phyloP scores from a whole-genome alignment of 2,113 vertebrate species.

The Chaenogobius annularis region DNA sequence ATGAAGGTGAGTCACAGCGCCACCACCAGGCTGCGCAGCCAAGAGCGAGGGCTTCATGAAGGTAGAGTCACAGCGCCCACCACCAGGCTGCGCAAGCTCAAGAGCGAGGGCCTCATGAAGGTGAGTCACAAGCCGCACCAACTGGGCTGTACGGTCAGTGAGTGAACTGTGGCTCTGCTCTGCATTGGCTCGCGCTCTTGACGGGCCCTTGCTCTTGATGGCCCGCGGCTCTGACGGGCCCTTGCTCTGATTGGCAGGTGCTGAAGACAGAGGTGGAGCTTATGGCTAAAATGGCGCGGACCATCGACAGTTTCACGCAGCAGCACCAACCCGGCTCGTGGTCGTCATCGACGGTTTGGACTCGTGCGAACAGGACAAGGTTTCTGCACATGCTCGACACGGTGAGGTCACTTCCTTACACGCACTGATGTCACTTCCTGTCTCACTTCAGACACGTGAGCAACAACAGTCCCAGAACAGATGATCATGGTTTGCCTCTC shows the following conservation, averaged over 20 bases:
- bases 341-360: conserved; percentile 97
- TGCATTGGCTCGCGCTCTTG: background rate
- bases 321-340: conserved; percentile 92
- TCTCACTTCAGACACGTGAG: too few species aligned
- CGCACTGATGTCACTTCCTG: background rate
- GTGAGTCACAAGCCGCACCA: too few species aligned
- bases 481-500: too few species aligned
- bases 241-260: conserved; percentile 74
- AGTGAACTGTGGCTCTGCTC: too few species aligned
- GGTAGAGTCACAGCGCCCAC: too few species aligned
- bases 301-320: conserved; percentile 95
- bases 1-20: too few species aligned
- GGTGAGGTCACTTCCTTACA: conserved; percentile 66
- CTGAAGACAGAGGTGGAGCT: conserved; percentile 95
- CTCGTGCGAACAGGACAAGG: conserved; percentile 97
- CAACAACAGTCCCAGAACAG: too few species aligned
- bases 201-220: background rate
- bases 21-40: too few species aligned
- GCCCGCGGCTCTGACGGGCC: background rate
- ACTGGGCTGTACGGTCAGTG: too few species aligned
- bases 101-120: too few species aligned
- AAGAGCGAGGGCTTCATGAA: too few species aligned
- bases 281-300: conserved; percentile 97
- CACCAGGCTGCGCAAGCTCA: too few species aligned
- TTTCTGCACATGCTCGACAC: conserved; percentile 98